Conservation (phyloP, 2,113 vertebrate genomes). For the Capreolus pygargus region DNA sequence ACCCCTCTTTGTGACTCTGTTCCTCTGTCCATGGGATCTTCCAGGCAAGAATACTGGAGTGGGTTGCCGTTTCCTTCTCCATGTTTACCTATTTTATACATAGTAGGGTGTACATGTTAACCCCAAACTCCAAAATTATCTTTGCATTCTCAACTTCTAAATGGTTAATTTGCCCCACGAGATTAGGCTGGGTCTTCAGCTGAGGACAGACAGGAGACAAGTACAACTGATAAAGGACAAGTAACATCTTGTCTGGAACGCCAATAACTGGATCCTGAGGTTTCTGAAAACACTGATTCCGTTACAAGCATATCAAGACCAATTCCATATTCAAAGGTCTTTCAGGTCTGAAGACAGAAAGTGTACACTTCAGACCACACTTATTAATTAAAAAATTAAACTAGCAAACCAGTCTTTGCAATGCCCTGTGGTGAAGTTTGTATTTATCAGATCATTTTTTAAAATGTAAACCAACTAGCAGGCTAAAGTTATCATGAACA, state of each 20-base stretch:
- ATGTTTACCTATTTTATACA: background rate
- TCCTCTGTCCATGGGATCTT: background rate
- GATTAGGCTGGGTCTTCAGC: background rate
- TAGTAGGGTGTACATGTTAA: background rate
- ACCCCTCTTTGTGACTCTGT: background rate
- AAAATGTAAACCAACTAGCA: background rate
- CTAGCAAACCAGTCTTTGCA: background rate
- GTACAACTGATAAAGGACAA: background rate
- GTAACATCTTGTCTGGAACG: background rate
- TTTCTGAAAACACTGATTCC: background rate
- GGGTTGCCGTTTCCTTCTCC: background rate
- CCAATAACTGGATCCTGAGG: background rate
- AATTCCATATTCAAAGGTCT: background rate
- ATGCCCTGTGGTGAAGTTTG: background rate
- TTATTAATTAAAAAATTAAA: background rate
- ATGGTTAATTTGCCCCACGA: background rate
- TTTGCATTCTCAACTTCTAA: background rate
- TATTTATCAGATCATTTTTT: background rate
- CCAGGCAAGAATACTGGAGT: background rate
- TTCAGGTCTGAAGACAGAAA: background rate
- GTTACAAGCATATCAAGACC: background rate
- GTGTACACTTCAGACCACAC: background rate
- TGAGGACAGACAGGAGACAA: background rate
- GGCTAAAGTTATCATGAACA: constrained; percentile 12
- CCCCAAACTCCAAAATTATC: background rate